These are phyloP conservation scores for Solenopsis invicta DNA, from an alignment of 1,140 invertebrate species.

Conservation along the genomic window DNA sequence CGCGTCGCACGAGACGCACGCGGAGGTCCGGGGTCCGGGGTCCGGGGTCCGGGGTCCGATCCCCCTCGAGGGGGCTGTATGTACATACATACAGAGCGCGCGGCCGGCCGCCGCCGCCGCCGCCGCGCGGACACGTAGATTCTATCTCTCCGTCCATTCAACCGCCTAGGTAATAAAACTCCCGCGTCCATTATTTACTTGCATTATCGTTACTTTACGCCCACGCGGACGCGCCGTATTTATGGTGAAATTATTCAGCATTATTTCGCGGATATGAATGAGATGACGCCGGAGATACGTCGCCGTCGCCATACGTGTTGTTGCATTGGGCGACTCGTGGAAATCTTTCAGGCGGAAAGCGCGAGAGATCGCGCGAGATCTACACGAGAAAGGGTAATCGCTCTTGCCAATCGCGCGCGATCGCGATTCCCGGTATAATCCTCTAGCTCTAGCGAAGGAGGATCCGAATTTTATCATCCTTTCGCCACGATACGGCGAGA, in stretches of 20 bases:
- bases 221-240: constrained; percentile 82
- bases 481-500: constrained; percentile 1
- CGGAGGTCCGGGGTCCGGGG: constrained; percentile 45
- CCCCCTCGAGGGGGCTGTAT: constrained; percentile 55
- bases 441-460: not conserved
- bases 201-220: constrained; percentile 86
- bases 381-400: not conserved
- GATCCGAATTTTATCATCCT: constrained; percentile 26
- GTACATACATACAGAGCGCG: constrained; percentile 56
- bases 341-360: constrained; percentile 5
- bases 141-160: constrained; percentile 84
- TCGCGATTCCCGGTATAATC: not conserved
- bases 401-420: not conserved
- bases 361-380: not conserved
- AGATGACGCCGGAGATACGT: constrained; percentile 74
- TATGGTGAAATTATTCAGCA: constrained; percentile 85
- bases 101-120: too few relatives aligned
- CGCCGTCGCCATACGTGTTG: constrained; percentile 19
- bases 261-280: constrained; percentile 84
- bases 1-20: not conserved
- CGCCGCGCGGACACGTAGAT: constrained; percentile 83
- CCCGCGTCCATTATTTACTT: constrained; percentile 85
- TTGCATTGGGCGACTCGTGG: constrained; percentile 53
- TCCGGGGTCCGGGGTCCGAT: too few relatives aligned
- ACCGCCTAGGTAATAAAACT: constrained; percentile 85